Evolutionary conservation across 2,888 invertebrate species (phyloP), one percentile per base, ranked within the genome.

Genomic region (Adineta ricciae): DNA sequence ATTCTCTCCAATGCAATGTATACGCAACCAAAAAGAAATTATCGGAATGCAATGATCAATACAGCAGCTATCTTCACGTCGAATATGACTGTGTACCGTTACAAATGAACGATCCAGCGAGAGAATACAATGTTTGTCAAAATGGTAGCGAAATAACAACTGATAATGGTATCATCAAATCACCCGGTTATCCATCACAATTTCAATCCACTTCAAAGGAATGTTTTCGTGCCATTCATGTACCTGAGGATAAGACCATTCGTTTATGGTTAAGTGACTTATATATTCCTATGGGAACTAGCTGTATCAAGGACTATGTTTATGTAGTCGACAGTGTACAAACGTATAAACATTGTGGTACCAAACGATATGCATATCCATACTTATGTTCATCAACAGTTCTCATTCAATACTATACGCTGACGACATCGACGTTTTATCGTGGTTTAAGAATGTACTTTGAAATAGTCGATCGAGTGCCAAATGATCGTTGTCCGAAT

Each of bases 171-270:
- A 78, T 78, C 2, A 7, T 78, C 3, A 41, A n/a, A 38, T 41
- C 41, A 41, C 78, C 78, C 41, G 78, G 78, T 41, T 78, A 78
- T 78, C 78, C 78, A 41, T 16, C 78, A 41, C 41, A 41, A 78
- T 78, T 78, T 78, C 78, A 78, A 41, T 24, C 24, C 24, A 78
- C 78, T 24, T 8, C 78, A 41, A 2, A 8, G 5, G 78, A 78
- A 78, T 78, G 78, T 78, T 41, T 78, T 78, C 78, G 78, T 78
- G 14, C 78, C 14, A 78, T 78, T n/a, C 78, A 41, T 14, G 78
- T 78, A 21, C 78, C 78, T 14, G 4, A 0, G 1, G 9, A 78
- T 41, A 78, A 78, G 41, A 8, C n/a, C n/a, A 41, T 78, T 78
- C 78, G 41, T 9, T 78, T 78, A n/a, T 78, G 78, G 78, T 41